Evolutionary conservation across 2,888 invertebrate species (phyloP), one percentile per base, ranked within the genome.

Genomic region (Helicoverpa assulta): DNA sequence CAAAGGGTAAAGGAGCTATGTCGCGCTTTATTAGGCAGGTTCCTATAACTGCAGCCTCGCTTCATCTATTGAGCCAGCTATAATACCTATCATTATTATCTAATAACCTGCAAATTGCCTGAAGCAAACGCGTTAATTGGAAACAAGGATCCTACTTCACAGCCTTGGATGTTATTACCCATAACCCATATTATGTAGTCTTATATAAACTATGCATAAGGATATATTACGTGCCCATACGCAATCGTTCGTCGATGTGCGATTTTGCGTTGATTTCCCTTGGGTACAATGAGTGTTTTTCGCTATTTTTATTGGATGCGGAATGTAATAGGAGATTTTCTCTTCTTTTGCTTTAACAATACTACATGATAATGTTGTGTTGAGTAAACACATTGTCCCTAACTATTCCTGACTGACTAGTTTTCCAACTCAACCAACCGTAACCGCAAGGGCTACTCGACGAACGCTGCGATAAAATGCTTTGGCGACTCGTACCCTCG

Each of bases 191-290:
- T 26, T 12, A 40, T 40, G 14, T 52, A 53, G 37, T 26, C 12
- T 2, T 29, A 14, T 40, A 8, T 18, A 55, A 55, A 55, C 33
- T 57, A 57, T 43, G 43, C 14, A 54, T 43, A 43, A 8, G 21
- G 18, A 26, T 58, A 16, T 43, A 47, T 6, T n/a, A 43, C 5
- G 12, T 19, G 29, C 51, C 62, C 4, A n/a, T 19, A 29, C 26
- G 26, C 18, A 18, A 7, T 16, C 5, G 16, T 52, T 33, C 10
- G 19, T 18, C 33, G n/a, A 54, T 53, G 6, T 18, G 6, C 18
- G 16, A 67, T 47, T 53, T 57, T 16, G 18, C 21, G 57, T 57
- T 68, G 67, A 68, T 68, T 68, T 68, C 68, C 68, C 68, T 58
- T 16, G 68, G 67, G 68, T 18, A 12, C 18, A 37, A 16, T 33